Evolutionary conservation across 2,113 vertebrate genomes (phyloP).

Genomic region (Corydoras maculifer): DNA sequence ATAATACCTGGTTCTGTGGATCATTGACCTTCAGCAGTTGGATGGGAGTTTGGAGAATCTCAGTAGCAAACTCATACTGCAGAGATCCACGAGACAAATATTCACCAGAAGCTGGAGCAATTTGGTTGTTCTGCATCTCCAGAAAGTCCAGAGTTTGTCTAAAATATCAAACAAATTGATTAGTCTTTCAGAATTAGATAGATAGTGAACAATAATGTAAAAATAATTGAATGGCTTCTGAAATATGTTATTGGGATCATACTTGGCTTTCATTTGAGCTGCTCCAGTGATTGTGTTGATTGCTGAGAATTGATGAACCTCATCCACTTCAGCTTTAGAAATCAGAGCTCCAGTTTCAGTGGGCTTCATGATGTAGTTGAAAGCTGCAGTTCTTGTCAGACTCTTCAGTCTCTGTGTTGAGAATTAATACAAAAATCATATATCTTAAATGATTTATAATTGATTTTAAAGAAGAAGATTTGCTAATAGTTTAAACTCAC

Average conservation of each 20-base stretch:
- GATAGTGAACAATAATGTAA: too few relatives aligned
- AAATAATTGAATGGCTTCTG: too few relatives aligned
- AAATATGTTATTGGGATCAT: conserved; percentile 20
- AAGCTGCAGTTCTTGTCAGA: conserved; percentile 63
- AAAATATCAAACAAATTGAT: conserved; percentile 7
- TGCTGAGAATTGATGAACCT: conserved; percentile 70
- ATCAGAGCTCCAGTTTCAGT: conserved; percentile 53
- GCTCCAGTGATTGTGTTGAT: conserved; percentile 64
- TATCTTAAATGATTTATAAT: neutral
- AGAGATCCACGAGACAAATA: conserved; percentile 58
- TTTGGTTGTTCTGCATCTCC: conserved; percentile 49
- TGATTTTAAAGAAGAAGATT: too few relatives aligned
- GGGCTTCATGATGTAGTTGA: conserved; percentile 68
- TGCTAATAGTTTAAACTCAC: conserved; percentile 49
- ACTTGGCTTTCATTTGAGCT: conserved; percentile 69
- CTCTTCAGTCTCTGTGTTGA: conserved; percentile 60
- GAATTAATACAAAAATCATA: neutral
- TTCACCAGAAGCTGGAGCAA: conserved; percentile 29
- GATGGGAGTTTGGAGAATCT: conserved; percentile 62
- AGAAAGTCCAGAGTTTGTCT: conserved; percentile 66
- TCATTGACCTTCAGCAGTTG: conserved; percentile 63
- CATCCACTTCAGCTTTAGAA: conserved; percentile 58
- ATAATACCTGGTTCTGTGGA: conserved; percentile 54
- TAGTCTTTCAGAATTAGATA: too few relatives aligned
- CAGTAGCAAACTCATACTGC: conserved; percentile 61